Percentiles rank a stretch among this genome's conserved stretches.
Conservation (phyloP, 2,113 vertebrate species). For the Cichladusa arquata region DNA sequence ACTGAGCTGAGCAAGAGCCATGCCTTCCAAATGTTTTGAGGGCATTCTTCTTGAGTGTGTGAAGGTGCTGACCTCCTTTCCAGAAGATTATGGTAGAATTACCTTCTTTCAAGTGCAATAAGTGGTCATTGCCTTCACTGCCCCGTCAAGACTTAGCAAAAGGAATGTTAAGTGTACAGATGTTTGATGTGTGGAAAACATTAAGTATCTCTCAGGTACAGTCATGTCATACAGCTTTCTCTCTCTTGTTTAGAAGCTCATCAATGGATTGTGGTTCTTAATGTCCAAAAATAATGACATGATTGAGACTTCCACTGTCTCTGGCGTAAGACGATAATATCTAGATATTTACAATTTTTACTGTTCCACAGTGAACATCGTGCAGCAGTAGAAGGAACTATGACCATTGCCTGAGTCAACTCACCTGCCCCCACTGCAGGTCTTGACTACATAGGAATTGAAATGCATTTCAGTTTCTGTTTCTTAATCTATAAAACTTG, state of each 20-base stretch:
- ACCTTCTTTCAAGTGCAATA: not conserved
- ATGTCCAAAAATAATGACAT: not conserved
- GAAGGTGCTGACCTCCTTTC: not conserved
- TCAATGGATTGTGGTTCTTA: not conserved
- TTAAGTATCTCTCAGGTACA: not conserved
- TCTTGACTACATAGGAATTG: not conserved
- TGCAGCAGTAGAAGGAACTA: not conserved
- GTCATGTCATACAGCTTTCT: not conserved
- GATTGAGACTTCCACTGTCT: not conserved
- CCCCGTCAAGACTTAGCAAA: not conserved
- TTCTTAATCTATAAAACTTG: not conserved
- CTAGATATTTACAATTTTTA: not conserved
- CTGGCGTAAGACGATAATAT: not conserved
- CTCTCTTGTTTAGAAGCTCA: not conserved
- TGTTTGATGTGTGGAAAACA: not conserved
- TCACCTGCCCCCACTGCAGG: not conserved
- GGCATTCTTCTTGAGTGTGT: rapidly evolving
- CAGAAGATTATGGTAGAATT: not conserved
- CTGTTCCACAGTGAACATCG: not conserved
- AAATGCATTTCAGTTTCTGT: not conserved
- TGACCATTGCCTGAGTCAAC: not conserved
- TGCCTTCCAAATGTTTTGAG: not conserved
- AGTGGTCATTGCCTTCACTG: not conserved
- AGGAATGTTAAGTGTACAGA: not conserved
- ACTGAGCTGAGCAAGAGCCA: not conserved